Base-by-base conservation (phyloP, 2,113 vertebrate genomes). In the Sapajus apella region DNA sequence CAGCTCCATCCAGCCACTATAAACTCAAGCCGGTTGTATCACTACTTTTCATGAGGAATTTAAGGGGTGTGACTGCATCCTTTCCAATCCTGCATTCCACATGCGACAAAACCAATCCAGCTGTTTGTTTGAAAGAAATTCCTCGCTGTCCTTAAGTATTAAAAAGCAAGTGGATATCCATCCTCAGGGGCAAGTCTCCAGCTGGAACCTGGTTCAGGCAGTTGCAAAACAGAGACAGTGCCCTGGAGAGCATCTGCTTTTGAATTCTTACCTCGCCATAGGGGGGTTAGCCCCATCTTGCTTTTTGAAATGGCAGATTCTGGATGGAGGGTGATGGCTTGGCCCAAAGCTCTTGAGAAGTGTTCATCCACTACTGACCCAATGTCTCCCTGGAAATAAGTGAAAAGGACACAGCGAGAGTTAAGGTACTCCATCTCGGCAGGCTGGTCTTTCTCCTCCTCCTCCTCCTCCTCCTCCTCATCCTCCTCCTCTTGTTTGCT, bases 371-470 rank as follows among this genome's bases (percentile, higher is more conserved):
- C 99, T 98, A 99, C 99, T 14, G 99, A 99, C 9, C 99, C 99
- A 90, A 99, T 99, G 98, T 99, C 99, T 84, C 99, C 99, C 97
- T 99, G 99, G 99, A 99, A 99, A 98, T 99, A 99, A 86, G 99
- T 99, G 99, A 99, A 99, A 98, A 99, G 99, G 97, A 99, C 99
- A 94, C 99, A 99, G 95, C 99, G 99, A 98, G 99, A 99, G 98
- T 99, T 99, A 98, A 99, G 98, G 98, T 99, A 99, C 98, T 99
- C 99, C 23, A 99, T 99, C 98, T 99, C 99, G 0, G 99, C 99
- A 90, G 99, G 99, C 97, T 99, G 99, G 95, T 99, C 97, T 97
- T 99, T 99, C 96, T 99, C 99, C 97, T 99, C 99, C 87, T 98
- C 98, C 95, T 70, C 97, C 91, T 97, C 97, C 91, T 97, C 98